Evolutionary conservation across 2,113 vertebrate genomes (phyloP).

Genomic region (Leucopsar rothschildi): DNA sequence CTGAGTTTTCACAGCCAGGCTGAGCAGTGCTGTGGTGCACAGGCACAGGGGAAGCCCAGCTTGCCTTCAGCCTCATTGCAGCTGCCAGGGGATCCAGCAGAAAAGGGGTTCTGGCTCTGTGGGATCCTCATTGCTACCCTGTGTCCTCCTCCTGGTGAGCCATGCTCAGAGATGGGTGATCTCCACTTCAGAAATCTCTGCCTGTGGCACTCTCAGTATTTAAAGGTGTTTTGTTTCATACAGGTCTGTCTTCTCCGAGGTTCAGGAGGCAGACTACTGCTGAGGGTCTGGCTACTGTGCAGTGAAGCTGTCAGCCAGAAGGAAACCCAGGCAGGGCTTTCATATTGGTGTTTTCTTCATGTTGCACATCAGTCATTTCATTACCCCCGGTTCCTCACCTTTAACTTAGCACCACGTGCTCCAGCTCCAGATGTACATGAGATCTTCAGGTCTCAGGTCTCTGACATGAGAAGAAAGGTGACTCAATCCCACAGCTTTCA

Average conservation of each 20-base stretch:
- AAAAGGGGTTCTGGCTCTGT: neutral
- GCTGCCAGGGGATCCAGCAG: neutral
- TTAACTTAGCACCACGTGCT: neutral
- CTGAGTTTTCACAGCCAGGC: neutral
- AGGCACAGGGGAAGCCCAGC: neutral
- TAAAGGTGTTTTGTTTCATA: neutral
- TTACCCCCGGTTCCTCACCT: neutral
- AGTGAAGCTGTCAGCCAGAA: neutral
- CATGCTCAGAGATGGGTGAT: accelerated
- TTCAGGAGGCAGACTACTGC: neutral
- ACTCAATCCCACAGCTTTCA: neutral
- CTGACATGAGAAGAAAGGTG: neutral
- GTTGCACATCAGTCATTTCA: neutral
- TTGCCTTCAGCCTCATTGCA: neutral
- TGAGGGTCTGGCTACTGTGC: neutral
- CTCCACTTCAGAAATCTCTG: neutral
- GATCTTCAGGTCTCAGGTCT: neutral
- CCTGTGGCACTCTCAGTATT: neutral
- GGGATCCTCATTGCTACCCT: neutral
- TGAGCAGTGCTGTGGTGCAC: accelerated
- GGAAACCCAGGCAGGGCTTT: neutral
- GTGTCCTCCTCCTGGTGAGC: neutral
- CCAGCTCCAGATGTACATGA: neutral
- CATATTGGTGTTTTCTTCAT: neutral
- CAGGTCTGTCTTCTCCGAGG: neutral